Base-by-base conservation (phyloP, 2,113 vertebrate species). In the Eira barbara region DNA sequence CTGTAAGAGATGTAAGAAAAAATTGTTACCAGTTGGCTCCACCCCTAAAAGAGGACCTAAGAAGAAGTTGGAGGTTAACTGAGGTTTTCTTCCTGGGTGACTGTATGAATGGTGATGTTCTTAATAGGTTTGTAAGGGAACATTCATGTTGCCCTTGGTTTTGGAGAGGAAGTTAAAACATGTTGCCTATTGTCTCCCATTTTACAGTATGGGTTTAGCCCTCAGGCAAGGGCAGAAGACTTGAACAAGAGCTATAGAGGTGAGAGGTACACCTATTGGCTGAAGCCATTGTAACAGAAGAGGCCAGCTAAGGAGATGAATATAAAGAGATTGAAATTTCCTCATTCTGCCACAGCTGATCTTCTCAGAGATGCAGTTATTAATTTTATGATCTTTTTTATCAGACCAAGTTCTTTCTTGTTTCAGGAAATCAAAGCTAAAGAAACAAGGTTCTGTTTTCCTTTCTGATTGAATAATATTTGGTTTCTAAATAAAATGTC, bases 51-150 rank as follows among this genome's bases (percentile, higher is more conserved):
- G 27, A 6, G 76, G 29, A 39, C 55, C 27, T 65, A 59, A n/a
- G 52, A 34, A 89, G 47, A 92, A 71, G 67, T 82, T 74, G 89
- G 7, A 34, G 73, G 34, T 97, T 82, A 82, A 92, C 73, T 95
- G 27, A 95, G 42, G n/a, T 82, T 83, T 90, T 59, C 23, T 81
- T 86, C 42, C 57, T 17, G 36, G 42, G 74, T 81, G 7, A 91
- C 69, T 81, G 17, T 82, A 25, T 42, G 61, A 88, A 79, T 95
- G 47, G 14, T 85, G 27, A 45, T 89, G 6, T 89, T n/a, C 42
- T 89, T 89, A 71, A 89, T 13, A 23, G 20, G 11, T 34, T 13
- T 47, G 34, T 34, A 49, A 94, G 61, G 8, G 45, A 57, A 83
- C 36, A 65, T 36, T 69, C 31, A 0, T 49, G 61, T 93, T 93